phyloP scores from a whole-genome alignment of 1,140 invertebrate genomes.

The Papilio polyxenes region DNA sequence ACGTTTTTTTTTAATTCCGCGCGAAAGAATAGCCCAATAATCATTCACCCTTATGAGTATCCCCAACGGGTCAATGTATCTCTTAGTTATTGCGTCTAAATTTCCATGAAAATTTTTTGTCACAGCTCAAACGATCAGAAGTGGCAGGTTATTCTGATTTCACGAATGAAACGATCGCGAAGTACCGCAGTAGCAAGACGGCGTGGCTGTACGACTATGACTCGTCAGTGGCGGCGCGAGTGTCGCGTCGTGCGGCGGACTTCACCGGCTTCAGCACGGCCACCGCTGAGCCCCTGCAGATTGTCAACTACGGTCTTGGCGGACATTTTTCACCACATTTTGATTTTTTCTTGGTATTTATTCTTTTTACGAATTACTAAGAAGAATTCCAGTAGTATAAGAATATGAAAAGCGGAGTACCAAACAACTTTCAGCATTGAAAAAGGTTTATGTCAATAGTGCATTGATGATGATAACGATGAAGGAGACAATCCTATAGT shows the following conservation, averaged over 20 bases:
- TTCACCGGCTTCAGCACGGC: constrained; percentile 92
- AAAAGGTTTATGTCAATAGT: background rate
- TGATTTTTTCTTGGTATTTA: constrained; percentile 83
- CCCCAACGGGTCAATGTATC: no score
- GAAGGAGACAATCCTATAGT: no score
- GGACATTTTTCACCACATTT: constrained; percentile 99
- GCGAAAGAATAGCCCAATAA: no score
- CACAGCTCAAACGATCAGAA: constrained; percentile 94
- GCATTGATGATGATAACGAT: no score
- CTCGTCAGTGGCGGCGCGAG: constrained; percentile 86
- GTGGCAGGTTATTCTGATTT: constrained; percentile 78
- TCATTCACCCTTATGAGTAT: no score
- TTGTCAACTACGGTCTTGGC: constrained; percentile 99
- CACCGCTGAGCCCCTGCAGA: constrained; percentile 97
- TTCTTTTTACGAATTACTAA: background rate
- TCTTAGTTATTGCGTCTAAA: no score
- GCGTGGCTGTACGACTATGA: constrained; percentile 96
- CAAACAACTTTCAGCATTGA: background rate
- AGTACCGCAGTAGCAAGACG: constrained; percentile 98
- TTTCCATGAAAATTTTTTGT: constrained; percentile 39
- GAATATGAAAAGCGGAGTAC: background rate
- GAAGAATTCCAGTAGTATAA: background rate
- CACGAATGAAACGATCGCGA: constrained; percentile 87
- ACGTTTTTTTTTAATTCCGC: no score
- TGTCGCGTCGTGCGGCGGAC: constrained; percentile 88